Base-by-base conservation (phyloP, 2,113 vertebrate species). In the Steatornis caripensis region DNA sequence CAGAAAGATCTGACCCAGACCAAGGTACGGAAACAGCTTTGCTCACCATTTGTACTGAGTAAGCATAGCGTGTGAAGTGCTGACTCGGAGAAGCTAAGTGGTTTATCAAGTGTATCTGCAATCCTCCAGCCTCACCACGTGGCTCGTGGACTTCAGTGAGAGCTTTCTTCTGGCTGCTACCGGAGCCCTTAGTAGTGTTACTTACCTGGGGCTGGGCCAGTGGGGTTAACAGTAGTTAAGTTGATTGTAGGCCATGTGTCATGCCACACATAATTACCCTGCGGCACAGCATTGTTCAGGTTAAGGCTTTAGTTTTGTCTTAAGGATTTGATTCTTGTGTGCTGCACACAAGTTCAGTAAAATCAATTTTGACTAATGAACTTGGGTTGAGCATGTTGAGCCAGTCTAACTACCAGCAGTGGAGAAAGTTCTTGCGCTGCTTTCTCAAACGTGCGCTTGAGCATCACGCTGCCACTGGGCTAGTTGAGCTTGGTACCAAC, bases 1-100 rank as follows among this genome's bases (percentile, higher is more conserved):
- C 99, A 99, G 97, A 99, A 99, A 96, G 99, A 99, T 90, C 97
- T 99, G 97, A 98, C 99, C 98, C 97, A 99, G 96, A 96, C 98
- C 96, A 99, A 99, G 98, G 99, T 99, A 96, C 95, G 93, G 8
- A 12, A 64, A 22, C 2, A 37, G 51, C 79, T 79, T 75, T 24
- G 39, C 34, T 82, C 43, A 8, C 19, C 7, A 2, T 1, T 34
- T 10, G 13, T 72, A 54, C 62, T 77, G 53, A 66, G 58, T 12
- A 12, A 84, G 29, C 15, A 2, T 12, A 7, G 26, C 6, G 2
- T 46, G 36, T 8, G n/a, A 87, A 79, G 41, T n/a, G 1, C 24
- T n/a, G 51, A 36, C 26, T 46, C 0, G 0, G 36, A 30, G 57
- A 65, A 74, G 58, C 12, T 2, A 22, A 43, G 57, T 17, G 37